Percentiles rank a stretch among this genome's conserved stretches.
phyloP scores from a whole-genome alignment of 2,113 vertebrate genomes.

The Panurus biarmicus region DNA sequence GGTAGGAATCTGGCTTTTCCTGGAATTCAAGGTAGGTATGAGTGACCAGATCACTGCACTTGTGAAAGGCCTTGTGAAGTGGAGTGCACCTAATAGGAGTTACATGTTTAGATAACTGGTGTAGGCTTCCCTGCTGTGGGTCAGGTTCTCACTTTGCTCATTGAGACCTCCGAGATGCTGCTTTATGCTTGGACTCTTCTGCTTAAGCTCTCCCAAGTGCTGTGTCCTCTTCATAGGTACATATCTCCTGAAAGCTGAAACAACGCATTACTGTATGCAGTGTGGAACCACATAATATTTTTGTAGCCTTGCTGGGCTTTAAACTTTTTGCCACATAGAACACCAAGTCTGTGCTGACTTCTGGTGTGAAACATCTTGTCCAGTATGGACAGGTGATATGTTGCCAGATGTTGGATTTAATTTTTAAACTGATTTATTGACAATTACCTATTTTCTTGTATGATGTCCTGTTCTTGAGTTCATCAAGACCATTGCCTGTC shows the following conservation, averaged over 20 bases:
- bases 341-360: background rate
- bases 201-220: background rate
- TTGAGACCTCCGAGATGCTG: background rate
- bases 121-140: background rate
- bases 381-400: background rate
- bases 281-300: background rate
- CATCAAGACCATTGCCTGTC: fast-evolving
- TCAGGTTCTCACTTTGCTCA: background rate
- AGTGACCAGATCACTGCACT: background rate
- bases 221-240: background rate
- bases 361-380: background rate
- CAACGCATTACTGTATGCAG: background rate
- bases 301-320: background rate
- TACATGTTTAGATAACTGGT: fast-evolving
- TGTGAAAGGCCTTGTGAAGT: background rate
- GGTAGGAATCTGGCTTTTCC: background rate
- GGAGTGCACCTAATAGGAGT: background rate
- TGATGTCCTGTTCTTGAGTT: background rate
- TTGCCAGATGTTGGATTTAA: background rate
- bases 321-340: background rate
- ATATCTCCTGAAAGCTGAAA: background rate
- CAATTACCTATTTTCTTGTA: background rate
- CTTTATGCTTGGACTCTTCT: background rate
- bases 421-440: background rate
- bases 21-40: background rate